A percentile compares a stretch with the other conserved stretches of the same genome.
Evolutionary conservation across 2,797 vertebrate species (phyloP).

Genomic region (Periparus ater): DNA sequence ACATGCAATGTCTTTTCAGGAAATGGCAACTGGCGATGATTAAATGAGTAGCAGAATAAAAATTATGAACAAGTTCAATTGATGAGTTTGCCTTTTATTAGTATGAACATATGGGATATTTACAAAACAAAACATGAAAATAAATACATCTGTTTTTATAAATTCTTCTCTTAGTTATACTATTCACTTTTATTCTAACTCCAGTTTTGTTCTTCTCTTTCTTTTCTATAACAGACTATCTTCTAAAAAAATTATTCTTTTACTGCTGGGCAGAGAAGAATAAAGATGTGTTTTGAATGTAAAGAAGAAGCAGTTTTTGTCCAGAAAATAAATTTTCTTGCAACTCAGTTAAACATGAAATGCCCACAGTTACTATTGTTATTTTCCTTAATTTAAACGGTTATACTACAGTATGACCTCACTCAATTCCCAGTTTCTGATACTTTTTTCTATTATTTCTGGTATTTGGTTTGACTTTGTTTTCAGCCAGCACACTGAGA

Average conservation of each 20-base stretch:
- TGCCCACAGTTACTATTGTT: neutral
- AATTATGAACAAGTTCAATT: neutral
- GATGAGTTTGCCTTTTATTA: neutral
- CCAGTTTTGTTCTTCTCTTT: neutral
- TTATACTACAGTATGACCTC: neutral
- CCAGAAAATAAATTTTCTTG: neutral
- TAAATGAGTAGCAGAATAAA: neutral
- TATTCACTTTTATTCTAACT: neutral
- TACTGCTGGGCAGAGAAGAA: neutral
- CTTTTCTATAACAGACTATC: neutral
- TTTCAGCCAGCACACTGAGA: neutral
- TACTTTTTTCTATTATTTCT: neutral
- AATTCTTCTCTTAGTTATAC: neutral
- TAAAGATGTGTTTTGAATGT: neutral
- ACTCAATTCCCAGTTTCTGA: neutral
- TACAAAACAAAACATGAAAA: conserved; percentile 8
- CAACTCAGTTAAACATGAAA: neutral
- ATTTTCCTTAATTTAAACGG: neutral
- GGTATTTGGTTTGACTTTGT: neutral
- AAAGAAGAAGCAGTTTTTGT: neutral
- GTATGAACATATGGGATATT: neutral
- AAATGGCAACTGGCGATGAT: neutral
- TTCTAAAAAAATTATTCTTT: neutral
- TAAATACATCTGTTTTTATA: neutral
- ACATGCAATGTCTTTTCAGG: neutral